Evolutionary conservation across 2,888 invertebrate genomes (phyloP), one percentile per base, ranked within the genome.

Genomic region (Ectemnius lituratus): DNA sequence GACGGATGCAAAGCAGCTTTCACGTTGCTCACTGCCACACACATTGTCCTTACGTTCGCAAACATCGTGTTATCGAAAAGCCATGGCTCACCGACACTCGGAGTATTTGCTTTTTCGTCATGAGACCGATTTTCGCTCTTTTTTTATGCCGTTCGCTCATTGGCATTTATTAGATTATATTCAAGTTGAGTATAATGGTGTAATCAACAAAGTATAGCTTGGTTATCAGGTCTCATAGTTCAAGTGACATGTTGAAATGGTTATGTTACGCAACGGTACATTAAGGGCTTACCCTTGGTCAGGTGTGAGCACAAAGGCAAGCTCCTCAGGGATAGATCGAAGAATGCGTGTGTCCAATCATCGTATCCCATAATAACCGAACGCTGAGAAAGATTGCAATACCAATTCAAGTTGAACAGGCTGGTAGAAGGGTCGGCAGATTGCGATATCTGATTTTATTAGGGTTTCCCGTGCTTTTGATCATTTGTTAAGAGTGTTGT

Each of bases 251-350:
- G 67, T 64, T 62, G 57, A 79, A 67, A 64, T 63, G 58, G 47
- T 47, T 67, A 64, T 61, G 71, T 84, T 81, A 77, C 78, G 78
- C 75, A 82, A 84, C 63, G 62, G 71, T 64, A 57, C 46, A 69
- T 62, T 67, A 80, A 79, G 79, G 78, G 81, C 84, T 81, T 84
- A 81, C 78, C 81, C 84, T 83, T 82, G 81, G 62, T 70, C 73
- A 37, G 67, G 65, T 65, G 56, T 61, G 52, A 62, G 62, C 52
- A 62, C 58, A 76, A 78, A 81, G 83, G 83, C 80, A 72, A 80
- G 62, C 79, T 68, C 8, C 8, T 70, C 69, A 81, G 78, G 76
- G 78, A 14, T 2, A 52, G 16, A 14, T 13, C 16, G 52, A 8
- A 6, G 37, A 37, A 11, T 37, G 37, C 37, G 37, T 37, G 8